A percentile compares a stretch with the other conserved stretches of the same genome.
phyloP scores from a whole-genome alignment of 2,113 vertebrate genomes.

The Hystrix brachyura region DNA sequence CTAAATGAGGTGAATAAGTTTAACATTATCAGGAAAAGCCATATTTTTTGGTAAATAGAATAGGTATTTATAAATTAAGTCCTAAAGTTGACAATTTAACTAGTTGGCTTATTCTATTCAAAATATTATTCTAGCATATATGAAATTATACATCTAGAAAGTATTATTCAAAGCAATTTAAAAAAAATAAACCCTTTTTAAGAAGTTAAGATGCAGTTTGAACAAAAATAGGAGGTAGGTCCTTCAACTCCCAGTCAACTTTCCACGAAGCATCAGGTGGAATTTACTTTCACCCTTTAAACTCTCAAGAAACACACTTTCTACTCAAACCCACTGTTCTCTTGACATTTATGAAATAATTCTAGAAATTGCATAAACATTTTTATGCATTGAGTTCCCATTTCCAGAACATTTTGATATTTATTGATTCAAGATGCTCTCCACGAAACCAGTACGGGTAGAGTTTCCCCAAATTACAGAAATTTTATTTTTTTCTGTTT shows the following conservation, averaged over 20 bases:
- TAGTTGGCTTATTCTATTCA: neutral
- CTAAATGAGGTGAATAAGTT: constrained; percentile 18
- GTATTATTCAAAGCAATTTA: neutral
- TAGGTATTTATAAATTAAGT: neutral
- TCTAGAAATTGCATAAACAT: neutral
- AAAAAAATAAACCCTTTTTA: neutral
- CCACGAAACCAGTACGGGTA: neutral
- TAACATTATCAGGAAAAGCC: neutral
- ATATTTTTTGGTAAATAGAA: neutral
- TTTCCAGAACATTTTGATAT: neutral
- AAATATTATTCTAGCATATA: neutral
- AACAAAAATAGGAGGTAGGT: neutral
- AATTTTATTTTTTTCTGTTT: constrained; percentile 36
- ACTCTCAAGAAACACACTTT: neutral
- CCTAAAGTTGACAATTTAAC: neutral
- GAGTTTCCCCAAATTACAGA: neutral
- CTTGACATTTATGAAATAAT: neutral
- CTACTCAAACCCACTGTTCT: neutral
- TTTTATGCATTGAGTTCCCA: neutral
- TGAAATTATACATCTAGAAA: constrained; percentile 15
- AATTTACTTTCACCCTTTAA: neutral
- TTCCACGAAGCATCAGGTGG: neutral
- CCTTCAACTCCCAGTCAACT: neutral
- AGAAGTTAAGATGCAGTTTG: neutral
- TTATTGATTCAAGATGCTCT: neutral